Conservation (phyloP, 53 echinoderm and acorn worm genomes). For the Actinopyga echinites region DNA sequence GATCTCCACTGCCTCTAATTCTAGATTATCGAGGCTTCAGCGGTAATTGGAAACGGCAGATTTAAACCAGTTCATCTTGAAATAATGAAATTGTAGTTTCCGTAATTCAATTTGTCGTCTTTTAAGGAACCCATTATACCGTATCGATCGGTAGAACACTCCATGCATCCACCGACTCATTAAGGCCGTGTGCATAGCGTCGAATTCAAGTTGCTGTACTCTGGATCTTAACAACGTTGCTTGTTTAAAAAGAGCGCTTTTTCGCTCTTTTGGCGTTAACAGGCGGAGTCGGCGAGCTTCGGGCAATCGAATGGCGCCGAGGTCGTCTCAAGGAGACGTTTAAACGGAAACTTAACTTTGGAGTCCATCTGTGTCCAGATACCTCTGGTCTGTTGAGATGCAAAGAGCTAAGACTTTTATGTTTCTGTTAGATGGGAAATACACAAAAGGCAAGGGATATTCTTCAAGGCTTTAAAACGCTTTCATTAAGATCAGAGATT, state of each 20-base stretch:
- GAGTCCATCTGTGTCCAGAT: too few relatives aligned
- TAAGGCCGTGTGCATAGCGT: slow-evolving; percentile 56
- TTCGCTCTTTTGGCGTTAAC: not conserved
- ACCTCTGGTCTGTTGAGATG: too few relatives aligned
- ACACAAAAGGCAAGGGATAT: too few relatives aligned
- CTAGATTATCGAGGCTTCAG: slow-evolving; percentile 38
- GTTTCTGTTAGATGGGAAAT: too few relatives aligned
- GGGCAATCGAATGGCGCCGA: too few relatives aligned
- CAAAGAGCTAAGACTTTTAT: too few relatives aligned
- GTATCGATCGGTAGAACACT: slow-evolving; percentile 54
- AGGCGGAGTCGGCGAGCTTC: too few relatives aligned
- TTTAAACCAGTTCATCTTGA: slow-evolving; percentile 84
- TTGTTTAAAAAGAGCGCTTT: slow-evolving; percentile 21
- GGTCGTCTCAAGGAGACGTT: too few relatives aligned
- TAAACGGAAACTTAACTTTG: too few relatives aligned
- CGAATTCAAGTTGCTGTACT: slow-evolving; percentile 1
- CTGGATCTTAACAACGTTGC: slow-evolving; percentile 25
- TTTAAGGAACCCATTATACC: slow-evolving; percentile 75
- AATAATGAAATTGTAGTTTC: slow-evolving; percentile 88
- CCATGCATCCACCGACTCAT: slow-evolving; percentile 57
- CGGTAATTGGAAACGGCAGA: slow-evolving; percentile 51
- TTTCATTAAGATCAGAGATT: too few relatives aligned
- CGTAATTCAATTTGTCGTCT: slow-evolving; percentile 81
- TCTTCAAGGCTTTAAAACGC: too few relatives aligned
- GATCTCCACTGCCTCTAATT: slow-evolving; percentile 24